Percentiles rank a stretch among this genome's conserved stretches.
Conservation (phyloP, 2,888 invertebrate species). For the Tipula unca region DNA sequence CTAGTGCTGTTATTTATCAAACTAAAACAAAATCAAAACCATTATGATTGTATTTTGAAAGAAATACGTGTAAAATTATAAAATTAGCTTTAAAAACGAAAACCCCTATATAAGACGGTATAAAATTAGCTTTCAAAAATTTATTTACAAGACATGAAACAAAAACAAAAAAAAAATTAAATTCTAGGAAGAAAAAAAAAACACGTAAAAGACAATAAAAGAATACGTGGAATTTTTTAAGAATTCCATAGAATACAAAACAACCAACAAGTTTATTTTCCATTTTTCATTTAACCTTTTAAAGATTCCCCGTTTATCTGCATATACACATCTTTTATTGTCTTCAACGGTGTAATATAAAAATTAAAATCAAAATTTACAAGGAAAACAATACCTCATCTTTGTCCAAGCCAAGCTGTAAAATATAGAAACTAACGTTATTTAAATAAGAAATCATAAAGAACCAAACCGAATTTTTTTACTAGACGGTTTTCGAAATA, state of each 20-base stretch:
- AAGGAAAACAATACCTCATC: slow-evolving; percentile 62
- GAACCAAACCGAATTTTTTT: neutral
- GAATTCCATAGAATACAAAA: neutral
- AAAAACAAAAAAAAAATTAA: too few relatives aligned
- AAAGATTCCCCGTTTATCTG: neutral
- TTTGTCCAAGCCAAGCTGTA: slow-evolving; percentile 88
- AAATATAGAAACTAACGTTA: slow-evolving; percentile 37
- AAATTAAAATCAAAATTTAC: neutral
- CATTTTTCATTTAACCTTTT: neutral
- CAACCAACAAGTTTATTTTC: neutral
- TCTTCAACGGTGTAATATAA: neutral
- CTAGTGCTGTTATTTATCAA: too few relatives aligned
- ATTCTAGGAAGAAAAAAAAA: neutral
- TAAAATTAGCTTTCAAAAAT: neutral
- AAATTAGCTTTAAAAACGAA: neutral
- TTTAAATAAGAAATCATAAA: slow-evolving; percentile 19
- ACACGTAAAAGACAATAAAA: neutral
- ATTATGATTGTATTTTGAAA: too few relatives aligned
- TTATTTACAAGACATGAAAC: neutral
- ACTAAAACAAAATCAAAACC: too few relatives aligned
- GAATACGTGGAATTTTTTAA: neutral
- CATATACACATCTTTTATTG: neutral
- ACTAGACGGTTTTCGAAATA: neutral
- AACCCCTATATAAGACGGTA: neutral
- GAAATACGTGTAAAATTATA: neutral